A percentile compares a stretch with the other conserved stretches of the same genome.
phyloP scores from a whole-genome alignment of 2,113 vertebrate species.

The Myotis brandtii region DNA sequence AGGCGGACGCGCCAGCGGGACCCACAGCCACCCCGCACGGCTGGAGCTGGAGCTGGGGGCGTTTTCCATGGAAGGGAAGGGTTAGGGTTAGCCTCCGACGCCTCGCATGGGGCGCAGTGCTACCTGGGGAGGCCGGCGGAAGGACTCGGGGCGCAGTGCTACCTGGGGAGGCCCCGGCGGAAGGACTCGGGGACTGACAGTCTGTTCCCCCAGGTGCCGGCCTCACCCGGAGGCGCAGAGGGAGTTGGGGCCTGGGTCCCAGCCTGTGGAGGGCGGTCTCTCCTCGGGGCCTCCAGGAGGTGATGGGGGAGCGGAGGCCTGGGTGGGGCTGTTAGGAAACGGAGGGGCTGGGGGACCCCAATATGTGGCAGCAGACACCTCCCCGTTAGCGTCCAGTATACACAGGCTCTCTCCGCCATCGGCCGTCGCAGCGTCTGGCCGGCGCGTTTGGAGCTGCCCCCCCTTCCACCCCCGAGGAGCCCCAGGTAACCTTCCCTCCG shows the following conservation, averaged over 20 bases:
- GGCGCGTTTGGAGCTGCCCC: not conserved
- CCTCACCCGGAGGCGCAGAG: too few relatives aligned
- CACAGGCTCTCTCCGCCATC: not conserved
- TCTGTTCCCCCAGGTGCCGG: accelerated
- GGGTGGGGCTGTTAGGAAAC: not conserved
- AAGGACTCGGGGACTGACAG: not conserved
- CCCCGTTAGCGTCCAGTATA: accelerated
- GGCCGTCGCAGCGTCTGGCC: accelerated
- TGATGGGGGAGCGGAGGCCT: not conserved
- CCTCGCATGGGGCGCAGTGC: accelerated
- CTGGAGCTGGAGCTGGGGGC: too few relatives aligned
- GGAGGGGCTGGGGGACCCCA: accelerated
- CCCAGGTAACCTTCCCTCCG: not conserved
- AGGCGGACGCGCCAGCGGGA: accelerated
- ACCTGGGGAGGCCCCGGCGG: accelerated
- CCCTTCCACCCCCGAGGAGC: not conserved
- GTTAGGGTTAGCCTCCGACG: not conserved
- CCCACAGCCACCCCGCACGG: not conserved
- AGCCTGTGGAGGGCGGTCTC: not conserved
- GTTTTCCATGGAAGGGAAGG: accelerated
- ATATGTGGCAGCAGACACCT: not conserved
- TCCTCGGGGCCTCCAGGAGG: accelerated
- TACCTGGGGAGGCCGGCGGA: accelerated
- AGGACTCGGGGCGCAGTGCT: not conserved
- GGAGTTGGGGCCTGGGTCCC: not conserved